Evolutionary conservation across 1,140 invertebrate genomes (phyloP), one percentile per base, ranked within the genome.

Genomic region (Fopius arisanus): DNA sequence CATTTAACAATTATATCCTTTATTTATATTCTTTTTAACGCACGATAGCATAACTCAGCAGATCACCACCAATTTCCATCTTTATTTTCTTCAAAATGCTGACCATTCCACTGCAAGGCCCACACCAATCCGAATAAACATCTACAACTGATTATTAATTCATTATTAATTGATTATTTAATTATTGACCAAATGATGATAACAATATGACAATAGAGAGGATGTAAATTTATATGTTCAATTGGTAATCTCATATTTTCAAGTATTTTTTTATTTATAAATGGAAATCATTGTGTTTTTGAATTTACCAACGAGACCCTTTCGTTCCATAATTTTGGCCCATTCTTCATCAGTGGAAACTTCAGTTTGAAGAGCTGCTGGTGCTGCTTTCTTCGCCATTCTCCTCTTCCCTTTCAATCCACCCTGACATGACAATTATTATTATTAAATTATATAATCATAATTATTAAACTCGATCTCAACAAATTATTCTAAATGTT

Each of bases 111-210:
- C 92, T 87, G 80, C 96, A 97, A 0, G 96, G 96, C 6, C 96
- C 96, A 82, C 94, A 95, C 96, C 96, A 97, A 74, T 96, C 95
- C n/a, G 96, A 94, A 86, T 96, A 97, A 28, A 97, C 91, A 84
- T 98, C 96, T 21, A 96, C 90, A 74, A 97, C 96, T 96, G 81
- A 28, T 62, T 28, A n/a, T n/a, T n/a, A n/a, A n/a, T n/a, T n/a
- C n/a, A n/a, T n/a, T n/a, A n/a, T n/a, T n/a, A n/a, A n/a, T n/a
- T n/a, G n/a, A n/a, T n/a, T n/a, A n/a, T n/a, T n/a, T n/a, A n/a
- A n/a, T n/a, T n/a, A n/a, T n/a, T n/a, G n/a, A n/a, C n/a, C n/a
- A n/a, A n/a, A n/a, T n/a, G n/a, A n/a, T n/a, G n/a, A n/a, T n/a
- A n/a, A n/a, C n/a, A n/a, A n/a, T n/a, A n/a, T n/a, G n/a, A n/a